Conservation (phyloP, 2,888 invertebrate genomes). For the Napeogenes sylphis region DNA sequence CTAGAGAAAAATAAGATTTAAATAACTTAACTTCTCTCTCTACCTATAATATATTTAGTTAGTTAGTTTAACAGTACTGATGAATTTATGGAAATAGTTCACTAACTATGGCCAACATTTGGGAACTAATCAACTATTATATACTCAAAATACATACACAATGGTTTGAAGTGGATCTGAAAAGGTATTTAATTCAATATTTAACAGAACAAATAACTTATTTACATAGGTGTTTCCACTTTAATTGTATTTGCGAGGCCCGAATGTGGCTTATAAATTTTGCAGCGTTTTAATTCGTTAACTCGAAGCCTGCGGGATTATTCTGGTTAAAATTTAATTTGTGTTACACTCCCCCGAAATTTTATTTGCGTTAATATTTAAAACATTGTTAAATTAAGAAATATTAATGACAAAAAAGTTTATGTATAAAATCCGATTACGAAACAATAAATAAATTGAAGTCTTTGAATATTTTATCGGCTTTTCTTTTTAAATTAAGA, state of each 20-base stretch:
- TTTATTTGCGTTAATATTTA: conserved; percentile 25
- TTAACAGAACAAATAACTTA: not conserved
- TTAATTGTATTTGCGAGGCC: conserved; percentile 25
- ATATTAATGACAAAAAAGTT: not conserved
- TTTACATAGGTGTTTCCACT: conserved; percentile 11
- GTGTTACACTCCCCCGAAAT: conserved; percentile 17
- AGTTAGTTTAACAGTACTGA: too few relatives aligned
- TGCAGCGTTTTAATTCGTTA: conserved; percentile 31
- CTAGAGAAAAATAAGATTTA: too few relatives aligned
- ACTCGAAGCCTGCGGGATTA: conserved; percentile 26
- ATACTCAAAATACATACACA: too few relatives aligned
- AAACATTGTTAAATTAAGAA: conserved; percentile 1
- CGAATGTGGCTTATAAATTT: conserved; percentile 31
- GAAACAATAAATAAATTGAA: too few relatives aligned
- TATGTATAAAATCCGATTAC: too few relatives aligned
- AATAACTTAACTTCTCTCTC: too few relatives aligned
- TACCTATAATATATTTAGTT: too few relatives aligned
- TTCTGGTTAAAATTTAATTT: conserved; percentile 31
- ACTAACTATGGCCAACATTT: too few relatives aligned
- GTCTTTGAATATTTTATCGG: too few relatives aligned
- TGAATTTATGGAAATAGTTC: not conserved
- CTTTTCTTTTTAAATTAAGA: too few relatives aligned
- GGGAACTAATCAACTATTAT: too few relatives aligned
- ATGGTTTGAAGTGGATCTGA: not conserved
- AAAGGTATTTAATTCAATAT: conserved; percentile 6